Evolutionary conservation across 2,113 vertebrate species (phyloP).

Genomic region (Malurus elegans): DNA sequence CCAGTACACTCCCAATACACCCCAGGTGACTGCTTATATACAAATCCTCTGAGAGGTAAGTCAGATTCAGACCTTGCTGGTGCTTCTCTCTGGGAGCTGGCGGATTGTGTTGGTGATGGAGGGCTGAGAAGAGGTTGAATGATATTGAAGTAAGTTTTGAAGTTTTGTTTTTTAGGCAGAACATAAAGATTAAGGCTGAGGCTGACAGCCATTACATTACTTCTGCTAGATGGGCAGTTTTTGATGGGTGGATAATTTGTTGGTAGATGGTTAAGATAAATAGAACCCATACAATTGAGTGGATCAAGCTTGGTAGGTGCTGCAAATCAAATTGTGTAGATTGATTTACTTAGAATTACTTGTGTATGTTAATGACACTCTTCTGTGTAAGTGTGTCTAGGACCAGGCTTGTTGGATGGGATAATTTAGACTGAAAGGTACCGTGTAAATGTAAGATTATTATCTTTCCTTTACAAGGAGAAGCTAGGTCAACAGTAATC

Average conservation of each 20-base stretch:
- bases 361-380: background rate
- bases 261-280: background rate
- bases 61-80: background rate
- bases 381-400: background rate
- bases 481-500: background rate
- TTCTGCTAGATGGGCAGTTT: background rate
- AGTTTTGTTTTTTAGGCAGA: background rate
- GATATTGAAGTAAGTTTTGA: background rate
- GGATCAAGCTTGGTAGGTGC: background rate
- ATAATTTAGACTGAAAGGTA: background rate
- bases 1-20: fast-evolving
- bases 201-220: background rate
- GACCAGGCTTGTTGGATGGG: background rate
- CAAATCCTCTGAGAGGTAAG: background rate
- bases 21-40: background rate
- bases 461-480: background rate
- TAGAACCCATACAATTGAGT: background rate
- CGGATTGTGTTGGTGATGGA: background rate
- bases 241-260: background rate
- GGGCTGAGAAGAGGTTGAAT: background rate
- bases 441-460: background rate
- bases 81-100: background rate
- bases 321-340: background rate
- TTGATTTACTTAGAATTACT: background rate
- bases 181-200: background rate